phyloP scores from a whole-genome alignment of 37 sponge, comb jelly and placozoan genomes.

The Petrosia ficiformis region DNA sequence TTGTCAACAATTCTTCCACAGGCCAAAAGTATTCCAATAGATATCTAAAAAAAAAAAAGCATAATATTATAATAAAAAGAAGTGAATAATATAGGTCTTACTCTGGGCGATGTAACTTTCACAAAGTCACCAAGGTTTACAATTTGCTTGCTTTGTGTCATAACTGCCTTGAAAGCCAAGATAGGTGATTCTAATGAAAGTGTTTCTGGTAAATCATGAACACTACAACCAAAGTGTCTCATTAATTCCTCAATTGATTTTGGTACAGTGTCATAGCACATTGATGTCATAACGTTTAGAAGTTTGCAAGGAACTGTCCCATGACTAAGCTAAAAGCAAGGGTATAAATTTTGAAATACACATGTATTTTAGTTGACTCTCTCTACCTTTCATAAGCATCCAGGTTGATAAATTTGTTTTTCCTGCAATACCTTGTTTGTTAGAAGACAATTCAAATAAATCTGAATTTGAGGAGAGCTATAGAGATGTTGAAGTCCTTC shows the following conservation, averaged over 20 bases:
- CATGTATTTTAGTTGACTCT: no score
- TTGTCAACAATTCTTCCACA: not conserved
- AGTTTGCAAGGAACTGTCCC: not conserved
- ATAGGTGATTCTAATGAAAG: not conserved
- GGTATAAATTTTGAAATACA: not conserved
- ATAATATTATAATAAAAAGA: not conserved
- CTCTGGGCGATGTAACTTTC: not conserved
- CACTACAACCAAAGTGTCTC: no score
- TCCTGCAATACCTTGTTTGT: not conserved
- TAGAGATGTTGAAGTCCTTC: not conserved
- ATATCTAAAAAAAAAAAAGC: not conserved
- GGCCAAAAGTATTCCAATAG: not conserved
- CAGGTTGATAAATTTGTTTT: not conserved
- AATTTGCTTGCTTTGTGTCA: not conserved
- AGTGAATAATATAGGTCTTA: not conserved
- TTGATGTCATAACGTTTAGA: not conserved
- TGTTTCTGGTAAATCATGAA: not conserved
- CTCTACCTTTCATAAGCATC: not conserved
- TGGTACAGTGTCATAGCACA: no score
- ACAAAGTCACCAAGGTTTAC: not conserved
- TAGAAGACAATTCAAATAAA: not conserved
- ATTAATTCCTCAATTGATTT: no score
- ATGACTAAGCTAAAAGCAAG: not conserved
- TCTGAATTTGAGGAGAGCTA: not conserved
- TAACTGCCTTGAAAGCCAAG: not conserved